Evolutionary conservation across 2,113 vertebrate genomes (phyloP).

Genomic region (Xerus inauris): DNA sequence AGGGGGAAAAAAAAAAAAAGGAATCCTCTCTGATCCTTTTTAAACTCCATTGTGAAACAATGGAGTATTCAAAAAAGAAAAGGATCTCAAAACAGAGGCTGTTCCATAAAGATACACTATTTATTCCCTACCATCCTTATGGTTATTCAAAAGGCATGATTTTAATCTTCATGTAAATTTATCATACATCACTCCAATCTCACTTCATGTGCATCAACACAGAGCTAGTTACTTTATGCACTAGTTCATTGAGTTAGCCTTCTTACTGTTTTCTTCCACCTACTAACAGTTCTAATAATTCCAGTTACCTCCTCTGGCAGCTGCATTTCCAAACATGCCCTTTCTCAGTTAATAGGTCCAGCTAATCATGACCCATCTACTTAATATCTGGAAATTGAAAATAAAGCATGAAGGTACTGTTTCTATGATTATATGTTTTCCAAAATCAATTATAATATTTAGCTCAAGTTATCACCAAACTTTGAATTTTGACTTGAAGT

Average conservation of each 20-base stretch:
- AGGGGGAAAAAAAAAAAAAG: background rate
- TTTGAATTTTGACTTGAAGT: constrained; percentile 52
- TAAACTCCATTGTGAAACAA: constrained; percentile 26
- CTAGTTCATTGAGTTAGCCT: background rate
- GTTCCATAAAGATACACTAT: background rate
- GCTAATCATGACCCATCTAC: background rate
- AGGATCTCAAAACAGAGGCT: background rate
- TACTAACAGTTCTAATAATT: background rate
- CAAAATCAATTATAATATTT: constrained; percentile 26
- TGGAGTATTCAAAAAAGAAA: constrained; percentile 14
- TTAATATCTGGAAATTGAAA: constrained; percentile 36
- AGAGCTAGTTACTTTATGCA: background rate
- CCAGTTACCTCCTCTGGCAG: background rate
- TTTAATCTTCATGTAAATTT: background rate
- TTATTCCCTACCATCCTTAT: background rate
- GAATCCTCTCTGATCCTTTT: constrained; percentile 11
- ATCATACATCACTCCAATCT: background rate
- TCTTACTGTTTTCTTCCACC: background rate
- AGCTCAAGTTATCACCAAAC: constrained; percentile 18
- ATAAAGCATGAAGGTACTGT: background rate
- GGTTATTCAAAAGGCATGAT: background rate
- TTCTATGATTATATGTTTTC: background rate
- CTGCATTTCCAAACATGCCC: background rate
- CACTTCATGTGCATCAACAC: background rate
- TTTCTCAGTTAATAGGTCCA: background rate